Evolutionary conservation across 2,797 vertebrate genomes (phyloP), one percentile per base, ranked within the genome.

Genomic region (Petrocephalus schoutedeni): DNA sequence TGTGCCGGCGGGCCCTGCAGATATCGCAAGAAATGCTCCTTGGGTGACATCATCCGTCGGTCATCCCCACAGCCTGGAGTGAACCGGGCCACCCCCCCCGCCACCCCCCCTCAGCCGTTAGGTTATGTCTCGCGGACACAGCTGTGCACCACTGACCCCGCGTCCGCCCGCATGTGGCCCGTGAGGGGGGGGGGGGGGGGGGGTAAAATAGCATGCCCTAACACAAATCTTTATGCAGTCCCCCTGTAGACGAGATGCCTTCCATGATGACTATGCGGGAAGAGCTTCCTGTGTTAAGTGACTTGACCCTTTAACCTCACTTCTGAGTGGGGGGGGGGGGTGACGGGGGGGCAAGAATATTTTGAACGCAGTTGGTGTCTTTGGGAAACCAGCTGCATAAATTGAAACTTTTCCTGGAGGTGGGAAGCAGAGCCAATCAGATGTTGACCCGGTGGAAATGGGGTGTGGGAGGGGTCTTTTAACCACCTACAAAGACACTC

Each of bases 1-100:
- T 80, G 16, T 61, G 10, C 16, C 54, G 56, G 23, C 74, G 32
- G 59, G 28, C 32, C 23, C 80, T 7, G 53, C 53, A 85, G 87
- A 85, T 85, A 49, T 58, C 71, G 59, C 85, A 61, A 64, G 86
- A 59, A 87, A 89, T 87, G 61, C 59, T 85, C 58, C 49, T n/a
- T 32, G 51, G 86, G 21, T 89, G 59, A 89, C 86, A 71, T 89
- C 88, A 89, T 87, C 28, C 3, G 61, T 21, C 28, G 36, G 86
- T 89, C 82, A 54, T 85, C 61, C 61, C 14, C 59, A 59, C 21
- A 74, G 53, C 77, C 61, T 45, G 51, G 58, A 64, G 51, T 74
- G 87, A 88, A 67, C 59, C 45, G 32, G 21, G 56, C 57, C 56
- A 41, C 16, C 57, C 82, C 28, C 28, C 28, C 28, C 28, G 28